Percentiles rank a stretch among this genome's conserved stretches.
Conservation (phyloP, 2,113 vertebrate genomes). For the Gymnocephalus cernua region DNA sequence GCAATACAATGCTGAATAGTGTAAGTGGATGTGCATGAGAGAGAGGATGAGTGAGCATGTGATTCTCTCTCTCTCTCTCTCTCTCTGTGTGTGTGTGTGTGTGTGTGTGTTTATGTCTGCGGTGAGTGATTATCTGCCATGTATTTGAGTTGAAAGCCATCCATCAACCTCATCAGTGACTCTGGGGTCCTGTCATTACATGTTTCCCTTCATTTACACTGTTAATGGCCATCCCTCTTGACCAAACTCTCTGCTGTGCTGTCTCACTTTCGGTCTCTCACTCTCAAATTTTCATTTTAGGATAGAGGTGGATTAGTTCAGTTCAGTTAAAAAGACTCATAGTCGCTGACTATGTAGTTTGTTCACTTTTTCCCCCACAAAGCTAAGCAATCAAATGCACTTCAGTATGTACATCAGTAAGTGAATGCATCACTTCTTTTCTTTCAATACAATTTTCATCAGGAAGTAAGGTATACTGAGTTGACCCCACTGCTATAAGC, state of each 20-base stretch:
- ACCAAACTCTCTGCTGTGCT: constrained; percentile 33
- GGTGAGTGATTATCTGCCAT: constrained; percentile 75
- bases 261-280: constrained; percentile 17
- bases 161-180: constrained; percentile 78
- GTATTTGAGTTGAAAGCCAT: constrained; percentile 70
- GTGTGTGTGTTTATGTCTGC: constrained; percentile 49
- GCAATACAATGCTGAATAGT: constrained; percentile 33
- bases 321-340: not conserved
- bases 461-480: not conserved
- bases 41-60: constrained; percentile 38
- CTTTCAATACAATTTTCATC: not conserved
- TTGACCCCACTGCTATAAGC: not conserved
- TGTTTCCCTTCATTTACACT: constrained; percentile 77
- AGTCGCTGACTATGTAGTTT: not conserved
- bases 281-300: not conserved
- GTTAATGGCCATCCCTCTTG: constrained; percentile 69
- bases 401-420: not conserved
- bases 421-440: not conserved
- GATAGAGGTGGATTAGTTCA: not conserved
- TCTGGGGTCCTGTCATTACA: constrained; percentile 68
- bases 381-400: constrained; percentile 1
- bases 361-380: not conserved
- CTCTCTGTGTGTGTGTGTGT: constrained; percentile 31
- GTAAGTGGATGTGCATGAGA: constrained; percentile 42
- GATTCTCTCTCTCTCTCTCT: no score